Evolutionary conservation across 35 echinoderm and acorn worm genomes (phyloP).

Genomic region (Chiridota heheva): DNA sequence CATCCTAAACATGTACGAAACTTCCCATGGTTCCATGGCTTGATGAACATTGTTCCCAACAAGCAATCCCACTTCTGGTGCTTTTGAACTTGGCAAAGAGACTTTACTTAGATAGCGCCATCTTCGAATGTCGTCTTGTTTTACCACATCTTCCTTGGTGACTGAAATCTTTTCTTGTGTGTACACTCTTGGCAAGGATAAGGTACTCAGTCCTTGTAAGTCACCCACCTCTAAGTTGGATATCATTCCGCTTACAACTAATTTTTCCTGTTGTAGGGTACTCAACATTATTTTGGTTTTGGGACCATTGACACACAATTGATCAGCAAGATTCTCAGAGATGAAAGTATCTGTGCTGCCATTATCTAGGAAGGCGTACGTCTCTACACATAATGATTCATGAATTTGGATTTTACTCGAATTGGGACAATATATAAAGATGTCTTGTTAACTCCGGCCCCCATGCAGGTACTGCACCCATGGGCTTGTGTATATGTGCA

Average conservation of each 20-base stretch:
- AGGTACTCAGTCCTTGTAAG: not conserved
- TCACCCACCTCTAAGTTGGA: conserved; percentile 27
- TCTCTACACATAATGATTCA: conserved; percentile 27
- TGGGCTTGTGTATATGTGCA: not conserved
- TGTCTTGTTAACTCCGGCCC: conserved; percentile 15
- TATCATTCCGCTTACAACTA: not conserved
- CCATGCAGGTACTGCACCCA: conserved; percentile 2
- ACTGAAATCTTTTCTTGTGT: conserved; percentile 42
- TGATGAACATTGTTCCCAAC: conserved; percentile 66
- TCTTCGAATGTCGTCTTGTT: conserved; percentile 21
- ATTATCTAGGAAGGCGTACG: conserved; percentile 50
- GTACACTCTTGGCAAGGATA: conserved; percentile 22
- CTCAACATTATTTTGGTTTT: conserved; percentile 37
- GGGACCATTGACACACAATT: conserved; percentile 7
- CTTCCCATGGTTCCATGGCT: conserved; percentile 51
- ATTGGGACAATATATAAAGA: conserved; percentile 33
- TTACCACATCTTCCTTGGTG: conserved; percentile 29
- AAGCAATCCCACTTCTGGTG: conserved; percentile 51
- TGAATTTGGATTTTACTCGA: conserved; percentile 3
- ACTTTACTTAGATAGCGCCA: conserved; percentile 41
- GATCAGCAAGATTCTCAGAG: conserved; percentile 1
- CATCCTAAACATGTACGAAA: conserved; percentile 46
- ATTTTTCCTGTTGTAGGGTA: not conserved
- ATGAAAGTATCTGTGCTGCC: conserved; percentile 35
- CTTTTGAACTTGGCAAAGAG: conserved; percentile 25